phyloP scores from a whole-genome alignment of 2,888 invertebrate species.

The Melanophora roralis region DNA sequence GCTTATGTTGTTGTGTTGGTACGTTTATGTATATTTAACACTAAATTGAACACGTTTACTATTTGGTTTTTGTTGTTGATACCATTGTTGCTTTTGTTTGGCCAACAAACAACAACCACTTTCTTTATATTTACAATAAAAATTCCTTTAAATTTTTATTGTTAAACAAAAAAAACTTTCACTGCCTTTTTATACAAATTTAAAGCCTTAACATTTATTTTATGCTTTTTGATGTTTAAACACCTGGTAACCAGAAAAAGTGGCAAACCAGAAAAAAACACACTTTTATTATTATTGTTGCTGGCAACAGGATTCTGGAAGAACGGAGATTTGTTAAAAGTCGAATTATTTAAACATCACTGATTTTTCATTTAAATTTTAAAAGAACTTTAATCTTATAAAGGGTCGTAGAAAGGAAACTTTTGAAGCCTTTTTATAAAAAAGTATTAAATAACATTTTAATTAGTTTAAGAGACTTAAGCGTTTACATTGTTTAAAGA shows the following conservation, averaged over 20 bases:
- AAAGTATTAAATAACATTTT: no score
- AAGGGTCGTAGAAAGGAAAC: no score
- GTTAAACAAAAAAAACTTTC: neutral
- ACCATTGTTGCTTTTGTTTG: neutral
- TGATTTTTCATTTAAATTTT: neutral
- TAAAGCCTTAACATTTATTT: neutral
- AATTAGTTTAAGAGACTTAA: no score
- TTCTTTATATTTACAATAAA: conserved; percentile 55
- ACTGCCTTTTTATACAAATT: neutral
- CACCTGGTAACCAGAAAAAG: conserved; percentile 58
- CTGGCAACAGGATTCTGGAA: neutral
- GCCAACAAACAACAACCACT: conserved; percentile 17
- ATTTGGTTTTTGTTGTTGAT: neutral
- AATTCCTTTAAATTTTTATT: conserved; percentile 56
- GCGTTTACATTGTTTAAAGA: no score
- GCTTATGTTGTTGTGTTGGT: neutral
- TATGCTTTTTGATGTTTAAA: neutral
- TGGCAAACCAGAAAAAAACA: conserved; percentile 32
- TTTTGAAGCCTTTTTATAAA: no score
- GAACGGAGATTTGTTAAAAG: neutral
- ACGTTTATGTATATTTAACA: conserved; percentile 32
- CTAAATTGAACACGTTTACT: conserved; percentile 57
- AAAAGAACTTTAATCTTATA: no score
- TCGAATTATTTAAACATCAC: conserved; percentile 9
- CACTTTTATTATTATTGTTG: neutral